phyloP scores from a whole-genome alignment of 2,113 vertebrate genomes.

The Clarias batrachus region DNA sequence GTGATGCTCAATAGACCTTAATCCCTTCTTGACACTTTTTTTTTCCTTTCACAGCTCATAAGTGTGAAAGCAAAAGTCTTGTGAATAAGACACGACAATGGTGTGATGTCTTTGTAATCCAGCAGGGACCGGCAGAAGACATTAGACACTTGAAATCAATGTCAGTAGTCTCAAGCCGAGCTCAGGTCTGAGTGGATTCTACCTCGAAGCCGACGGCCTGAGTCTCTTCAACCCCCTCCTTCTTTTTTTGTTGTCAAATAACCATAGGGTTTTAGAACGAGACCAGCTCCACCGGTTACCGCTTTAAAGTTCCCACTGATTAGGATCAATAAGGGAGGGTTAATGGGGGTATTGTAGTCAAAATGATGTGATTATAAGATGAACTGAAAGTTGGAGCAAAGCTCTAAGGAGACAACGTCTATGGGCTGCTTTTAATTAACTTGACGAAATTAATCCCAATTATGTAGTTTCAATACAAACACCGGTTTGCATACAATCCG shows the following conservation, averaged over 20 bases:
- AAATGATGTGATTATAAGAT: conserved; percentile 48
- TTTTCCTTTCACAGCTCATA: conserved; percentile 47
- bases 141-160: conserved; percentile 1
- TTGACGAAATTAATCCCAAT: background rate
- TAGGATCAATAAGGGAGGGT: conserved; percentile 66
- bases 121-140: conserved; percentile 13
- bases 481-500: background rate
- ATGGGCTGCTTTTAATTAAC: background rate
- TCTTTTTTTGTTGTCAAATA: conserved; percentile 43
- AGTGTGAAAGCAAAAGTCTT: conserved; percentile 65
- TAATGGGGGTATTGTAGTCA: conserved; percentile 55
- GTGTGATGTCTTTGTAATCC: conserved; percentile 36
- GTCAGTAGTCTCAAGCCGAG: background rate
- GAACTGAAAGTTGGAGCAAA: conserved; percentile 6
- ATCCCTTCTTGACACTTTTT: conserved; percentile 55
- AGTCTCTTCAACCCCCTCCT: background rate
- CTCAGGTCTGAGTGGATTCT: conserved; percentile 34
- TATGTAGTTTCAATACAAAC: background rate
- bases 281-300: conserved; percentile 60
- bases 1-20: conserved; percentile 40
- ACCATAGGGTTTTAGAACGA: conserved; percentile 52
- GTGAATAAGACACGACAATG: conserved; percentile 31
- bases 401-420: background rate
- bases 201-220: background rate
- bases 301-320: conserved; percentile 69